Evolutionary conservation across 2,888 invertebrate species (phyloP), one percentile per base, ranked within the genome.

Genomic region (Pristionchus exspectatus): DNA sequence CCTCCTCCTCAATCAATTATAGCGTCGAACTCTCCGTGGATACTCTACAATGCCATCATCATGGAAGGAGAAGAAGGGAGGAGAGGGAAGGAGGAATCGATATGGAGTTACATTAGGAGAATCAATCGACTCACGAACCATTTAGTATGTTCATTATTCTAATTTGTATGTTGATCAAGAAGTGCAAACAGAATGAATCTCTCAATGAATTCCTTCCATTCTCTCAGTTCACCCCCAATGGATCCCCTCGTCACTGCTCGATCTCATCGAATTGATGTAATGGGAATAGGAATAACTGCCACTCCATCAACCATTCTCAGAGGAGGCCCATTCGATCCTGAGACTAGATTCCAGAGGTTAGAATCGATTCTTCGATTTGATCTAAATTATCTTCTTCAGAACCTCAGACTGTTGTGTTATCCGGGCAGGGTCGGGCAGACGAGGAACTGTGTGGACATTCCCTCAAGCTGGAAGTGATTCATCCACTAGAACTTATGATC

Each of bases 211-310:
- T 27, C 27, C 38, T n/a, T 44, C 0, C 44, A 24, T 27, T 54
- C 59, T 18, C 59, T 24, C 27, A 86, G 63, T 86, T 86, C 86
- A 33, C 63, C 86, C 21, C 63, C 66, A 21, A 59, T 86, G 33
- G 83, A 83, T 83, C 44, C 44, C 44, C 83, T 44, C 18, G 7
- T 14, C 2, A 24, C 56, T 56, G 18, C 86, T 86, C 63, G 59
- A n/a, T 86, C 38, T 33, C 30, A n/a, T 66, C 66, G 88, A 30
- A 74, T 88, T 2, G 88, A 88, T 59, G 18, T 88, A 30, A 59
- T 88, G 16, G 88, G 88, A 74, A 88, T 88, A n/a, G 88, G 88
- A 77, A 56, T 88, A 10, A 77, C 88, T n/a, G 88, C 88, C 24
- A 74, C 88, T 27, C 74, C 74, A 38, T 74, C 74, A 21, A 54